Base-by-base conservation (phyloP, 2,888 invertebrate genomes). In the Cosmia trapezina region DNA sequence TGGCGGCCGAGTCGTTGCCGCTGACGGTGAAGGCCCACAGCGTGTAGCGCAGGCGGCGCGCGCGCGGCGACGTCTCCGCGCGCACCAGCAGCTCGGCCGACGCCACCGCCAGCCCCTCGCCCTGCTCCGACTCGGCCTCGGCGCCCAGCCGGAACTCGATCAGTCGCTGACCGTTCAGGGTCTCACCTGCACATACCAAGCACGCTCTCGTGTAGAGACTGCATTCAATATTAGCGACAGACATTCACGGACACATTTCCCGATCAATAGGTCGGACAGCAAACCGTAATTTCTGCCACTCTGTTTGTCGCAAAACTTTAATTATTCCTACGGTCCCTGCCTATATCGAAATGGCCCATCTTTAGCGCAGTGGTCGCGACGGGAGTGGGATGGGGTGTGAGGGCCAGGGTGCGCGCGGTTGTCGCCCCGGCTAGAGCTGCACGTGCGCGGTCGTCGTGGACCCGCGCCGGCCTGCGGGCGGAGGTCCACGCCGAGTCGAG, bases 81-180 rank as follows among this genome's bases (percentile, higher is more conserved):
- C 94, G 92, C 83, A 98, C 97, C 97, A 98, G 98, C 83, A 99
- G 97, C 86, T 97, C 97, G 49, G 98, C 98, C 83, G 97, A 97
- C 84, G 97, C 97, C 84, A 98, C 98, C 84, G 97, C 96, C 84
- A 98, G 96, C 85, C 97, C 97, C 78, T 95, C 96, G 71, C 97
- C 96, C 74, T 92, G 91, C 57, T 91, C 96, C 78, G 91, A 88
- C 83, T 90, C 91, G 65, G 95, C 94, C 87, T 97, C 97, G 84
- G 96, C 96, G 83, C 97, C 97, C 89, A 98, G 97, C 71, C 98
- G 97, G 95, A 99, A 99, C 93, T 98, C 98, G 87, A 99, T 97
- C 87, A 98, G 96, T 73, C 98, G 97, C 93, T 98, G 98, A 67
- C 98, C 98, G 92, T 98, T 98, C 88, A 98, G 96, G 89, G 97